Base-by-base conservation (phyloP, 2,797 vertebrate genomes). In the Synanceia verrucosa region DNA sequence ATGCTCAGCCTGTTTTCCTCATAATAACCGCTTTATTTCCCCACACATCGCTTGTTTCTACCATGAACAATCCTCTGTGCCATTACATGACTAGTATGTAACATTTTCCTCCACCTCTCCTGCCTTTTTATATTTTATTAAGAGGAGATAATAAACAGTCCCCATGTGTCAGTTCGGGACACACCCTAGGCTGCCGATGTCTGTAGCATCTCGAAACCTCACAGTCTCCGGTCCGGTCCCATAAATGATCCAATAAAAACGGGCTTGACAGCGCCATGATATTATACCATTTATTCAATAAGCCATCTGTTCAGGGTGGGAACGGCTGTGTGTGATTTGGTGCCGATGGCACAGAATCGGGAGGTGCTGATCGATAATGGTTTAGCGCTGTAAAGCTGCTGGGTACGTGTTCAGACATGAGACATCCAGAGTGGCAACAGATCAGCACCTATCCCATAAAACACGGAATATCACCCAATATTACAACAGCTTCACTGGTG, bases 101-200 rank as follows among this genome's bases (percentile, higher is more conserved):
- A 14, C 34, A 7, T 66, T 52, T 64, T 19, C 33, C 39, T 29
- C 50, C 21, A 33, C 24, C 29, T 28, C n/a, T 68, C 21, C 11
- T 64, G 50, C 28, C 58, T 41, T 14, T 28, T 62, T 23, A 28
- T 0, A 13, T 7, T 33, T 46, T 55, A 29, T 48, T 58, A 41
- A 65, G 60, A 70, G 76, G 62, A 52, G 64, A 83, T 82, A 79
- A 90, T 82, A 90, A 93, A 90, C 90, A 86, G 86, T 90, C 86
- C 83, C 91, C 91, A 90, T 93, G 93, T 93, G 92, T 93, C 92
- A 90, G 90, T 75, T 86, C 86, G 94, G 92, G 94, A 95, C 94
- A 95, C 94, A 95, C 94, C 94, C 94, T 87, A 94, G 90, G 89
- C 89, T 92, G 93, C 76, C 89, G 86, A 87, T 93, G 92, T 93